Evolutionary conservation across 2,888 invertebrate species (phyloP).

Genomic region (Liopterus haemorrhoidalis): DNA sequence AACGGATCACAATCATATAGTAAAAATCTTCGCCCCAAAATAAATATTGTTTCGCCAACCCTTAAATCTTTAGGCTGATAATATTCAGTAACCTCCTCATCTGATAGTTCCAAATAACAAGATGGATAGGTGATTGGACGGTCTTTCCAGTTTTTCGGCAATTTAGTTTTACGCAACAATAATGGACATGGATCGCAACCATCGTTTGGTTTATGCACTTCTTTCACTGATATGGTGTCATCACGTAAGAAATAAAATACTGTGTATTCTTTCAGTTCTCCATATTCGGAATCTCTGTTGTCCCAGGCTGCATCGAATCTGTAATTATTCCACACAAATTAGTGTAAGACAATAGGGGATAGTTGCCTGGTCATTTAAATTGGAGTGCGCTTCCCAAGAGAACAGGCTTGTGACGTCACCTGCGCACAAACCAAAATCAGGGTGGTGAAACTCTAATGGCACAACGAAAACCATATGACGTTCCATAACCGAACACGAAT

Average conservation of each 20-base stretch:
- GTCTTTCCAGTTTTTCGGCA: slow-evolving; percentile 57
- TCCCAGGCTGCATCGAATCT: slow-evolving; percentile 67
- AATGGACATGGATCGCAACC: slow-evolving; percentile 73
- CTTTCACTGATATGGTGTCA: slow-evolving; percentile 72
- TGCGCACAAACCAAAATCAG: too few species aligned
- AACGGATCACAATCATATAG: slow-evolving; percentile 75
- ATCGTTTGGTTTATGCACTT: slow-evolving; percentile 63
- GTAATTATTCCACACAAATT: background rate
- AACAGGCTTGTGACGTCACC: background rate
- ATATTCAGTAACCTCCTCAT: slow-evolving; percentile 68
- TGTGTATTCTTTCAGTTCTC: slow-evolving; percentile 59
- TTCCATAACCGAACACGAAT: too few species aligned
- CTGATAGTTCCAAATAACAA: slow-evolving; percentile 62
- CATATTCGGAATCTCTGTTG: slow-evolving; percentile 54
- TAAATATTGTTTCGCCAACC: slow-evolving; percentile 64
- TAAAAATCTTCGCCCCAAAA: slow-evolving; percentile 65
- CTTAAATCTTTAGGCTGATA: slow-evolving; percentile 72
- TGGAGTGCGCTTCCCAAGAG: too few species aligned
- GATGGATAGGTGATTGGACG: slow-evolving; percentile 56
- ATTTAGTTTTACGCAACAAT: slow-evolving; percentile 66
- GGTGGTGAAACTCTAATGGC: too few species aligned
- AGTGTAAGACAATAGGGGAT: background rate
- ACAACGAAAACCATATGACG: too few species aligned
- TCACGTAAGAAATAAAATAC: slow-evolving; percentile 75
- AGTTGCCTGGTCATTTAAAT: too few species aligned